Conservation (phyloP, 2,888 invertebrate species). For the Chaetogeoica ovagalla region DNA sequence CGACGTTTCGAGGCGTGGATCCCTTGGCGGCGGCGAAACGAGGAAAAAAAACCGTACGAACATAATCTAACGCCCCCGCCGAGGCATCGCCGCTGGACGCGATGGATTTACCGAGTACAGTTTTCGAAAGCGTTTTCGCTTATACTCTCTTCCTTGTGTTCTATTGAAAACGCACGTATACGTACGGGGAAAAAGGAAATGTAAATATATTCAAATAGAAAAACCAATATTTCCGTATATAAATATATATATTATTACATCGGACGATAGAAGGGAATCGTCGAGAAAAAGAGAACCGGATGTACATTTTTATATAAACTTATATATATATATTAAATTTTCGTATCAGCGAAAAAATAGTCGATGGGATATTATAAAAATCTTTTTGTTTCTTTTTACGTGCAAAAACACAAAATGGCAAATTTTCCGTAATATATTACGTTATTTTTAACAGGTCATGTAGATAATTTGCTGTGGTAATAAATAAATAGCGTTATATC, state of each 20-base stretch:
- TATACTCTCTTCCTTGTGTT: neutral
- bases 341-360: neutral
- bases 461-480: too few species aligned
- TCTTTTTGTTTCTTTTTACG: too few species aligned
- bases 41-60: neutral
- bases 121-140: conserved; percentile 23
- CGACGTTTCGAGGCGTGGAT: neutral
- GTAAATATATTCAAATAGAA: conserved; percentile 33
- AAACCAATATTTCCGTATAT: conserved; percentile 30
- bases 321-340: neutral
- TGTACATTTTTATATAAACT: conserved; percentile 1
- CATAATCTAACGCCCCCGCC: conserved; percentile 20
- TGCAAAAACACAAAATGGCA: too few species aligned
- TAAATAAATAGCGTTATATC: too few species aligned
- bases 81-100: conserved; percentile 22
- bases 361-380: neutral
- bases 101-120: conserved; percentile 6
- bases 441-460: too few species aligned
- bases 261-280: neutral
- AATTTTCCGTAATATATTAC: too few species aligned
- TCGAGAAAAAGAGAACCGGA: neutral
- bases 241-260: neutral
- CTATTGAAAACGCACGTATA: conserved; percentile 1
- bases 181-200: neutral
- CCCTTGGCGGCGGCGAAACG: neutral